A percentile compares a stretch with the other conserved stretches of the same genome.
phyloP scores from a whole-genome alignment of 2,113 vertebrate genomes.

The Madoqua kirkii region DNA sequence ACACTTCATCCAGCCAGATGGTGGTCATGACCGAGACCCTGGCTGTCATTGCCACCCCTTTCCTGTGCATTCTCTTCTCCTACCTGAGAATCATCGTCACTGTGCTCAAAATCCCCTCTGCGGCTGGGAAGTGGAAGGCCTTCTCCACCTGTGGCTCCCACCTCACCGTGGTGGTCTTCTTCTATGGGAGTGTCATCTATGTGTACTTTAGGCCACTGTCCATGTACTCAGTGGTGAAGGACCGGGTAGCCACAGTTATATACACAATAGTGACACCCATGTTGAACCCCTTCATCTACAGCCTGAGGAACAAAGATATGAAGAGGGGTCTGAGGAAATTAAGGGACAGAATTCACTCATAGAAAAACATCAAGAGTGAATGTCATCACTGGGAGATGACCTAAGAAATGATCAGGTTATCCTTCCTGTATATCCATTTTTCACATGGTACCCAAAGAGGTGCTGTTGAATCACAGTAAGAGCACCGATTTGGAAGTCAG shows the following conservation, averaged over 20 bases:
- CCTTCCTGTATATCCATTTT: background rate
- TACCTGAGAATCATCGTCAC: slow-evolving; percentile 48
- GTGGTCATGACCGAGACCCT: slow-evolving; percentile 60
- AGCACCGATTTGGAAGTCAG: background rate
- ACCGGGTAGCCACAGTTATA: no score
- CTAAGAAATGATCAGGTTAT: background rate
- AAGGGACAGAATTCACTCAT: background rate
- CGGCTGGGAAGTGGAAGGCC: slow-evolving; percentile 50
- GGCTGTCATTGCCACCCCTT: slow-evolving; percentile 43
- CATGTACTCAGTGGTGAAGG: no score
- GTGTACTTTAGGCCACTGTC: no score
- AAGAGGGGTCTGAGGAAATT: no score
- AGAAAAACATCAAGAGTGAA: background rate
- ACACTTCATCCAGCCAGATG: slow-evolving; percentile 42
- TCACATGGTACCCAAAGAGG: background rate
- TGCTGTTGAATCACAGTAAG: background rate
- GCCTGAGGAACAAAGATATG: no score
- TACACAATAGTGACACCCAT: no score
- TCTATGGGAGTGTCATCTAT: no score
- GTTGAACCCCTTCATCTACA: no score
- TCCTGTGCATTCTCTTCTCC: slow-evolving; percentile 62
- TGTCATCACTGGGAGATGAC: background rate
- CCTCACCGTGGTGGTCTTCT: no score
- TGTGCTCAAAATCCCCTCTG: slow-evolving; percentile 58
- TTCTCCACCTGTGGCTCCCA: background rate